Percentiles rank a stretch among this genome's conserved stretches.
Evolutionary conservation across 2,888 invertebrate species (phyloP).

Genomic region (Scotopteryx bipunctaria): DNA sequence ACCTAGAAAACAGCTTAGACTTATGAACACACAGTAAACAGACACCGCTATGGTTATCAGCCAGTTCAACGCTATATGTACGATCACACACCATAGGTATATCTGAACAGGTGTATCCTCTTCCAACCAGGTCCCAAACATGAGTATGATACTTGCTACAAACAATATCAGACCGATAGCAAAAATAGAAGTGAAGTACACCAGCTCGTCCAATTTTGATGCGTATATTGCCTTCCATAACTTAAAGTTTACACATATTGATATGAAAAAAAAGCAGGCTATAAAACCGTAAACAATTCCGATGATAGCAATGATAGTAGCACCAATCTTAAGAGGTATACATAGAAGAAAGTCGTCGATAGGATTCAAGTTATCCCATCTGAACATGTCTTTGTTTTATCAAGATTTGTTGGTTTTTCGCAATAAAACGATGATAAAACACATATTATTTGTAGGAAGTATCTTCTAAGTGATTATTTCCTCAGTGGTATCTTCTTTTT

Average conservation of each 20-base stretch:
- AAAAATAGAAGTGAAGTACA: slow-evolving; percentile 39
- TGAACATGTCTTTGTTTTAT: slow-evolving; percentile 4
- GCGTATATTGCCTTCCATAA: slow-evolving; percentile 43
- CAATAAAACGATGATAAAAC: neutral
- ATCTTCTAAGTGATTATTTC: no score
- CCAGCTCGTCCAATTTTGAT: slow-evolving; percentile 42
- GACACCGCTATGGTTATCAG: slow-evolving; percentile 33
- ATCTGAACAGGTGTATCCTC: slow-evolving; percentile 34
- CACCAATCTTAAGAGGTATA: slow-evolving; percentile 43
- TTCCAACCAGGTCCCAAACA: slow-evolving; percentile 38
- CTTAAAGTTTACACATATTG: slow-evolving; percentile 38
- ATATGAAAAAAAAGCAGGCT: slow-evolving; percentile 40
- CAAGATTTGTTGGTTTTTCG: neutral
- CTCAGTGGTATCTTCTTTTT: no score
- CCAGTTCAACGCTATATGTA: slow-evolving; percentile 44
- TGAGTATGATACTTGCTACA: slow-evolving; percentile 40
- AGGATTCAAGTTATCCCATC: slow-evolving; percentile 17
- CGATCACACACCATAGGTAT: slow-evolving; percentile 42
- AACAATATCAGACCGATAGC: slow-evolving; percentile 35
- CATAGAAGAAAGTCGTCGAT: slow-evolving; percentile 39
- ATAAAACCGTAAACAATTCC: slow-evolving; percentile 46
- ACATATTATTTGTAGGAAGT: no score
- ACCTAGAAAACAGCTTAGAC: slow-evolving; percentile 41
- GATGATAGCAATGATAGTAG: slow-evolving; percentile 37
- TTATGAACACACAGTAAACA: slow-evolving; percentile 42